Evolutionary conservation across 2,113 vertebrate genomes (phyloP).

Genomic region (Caloenas nicobarica): DNA sequence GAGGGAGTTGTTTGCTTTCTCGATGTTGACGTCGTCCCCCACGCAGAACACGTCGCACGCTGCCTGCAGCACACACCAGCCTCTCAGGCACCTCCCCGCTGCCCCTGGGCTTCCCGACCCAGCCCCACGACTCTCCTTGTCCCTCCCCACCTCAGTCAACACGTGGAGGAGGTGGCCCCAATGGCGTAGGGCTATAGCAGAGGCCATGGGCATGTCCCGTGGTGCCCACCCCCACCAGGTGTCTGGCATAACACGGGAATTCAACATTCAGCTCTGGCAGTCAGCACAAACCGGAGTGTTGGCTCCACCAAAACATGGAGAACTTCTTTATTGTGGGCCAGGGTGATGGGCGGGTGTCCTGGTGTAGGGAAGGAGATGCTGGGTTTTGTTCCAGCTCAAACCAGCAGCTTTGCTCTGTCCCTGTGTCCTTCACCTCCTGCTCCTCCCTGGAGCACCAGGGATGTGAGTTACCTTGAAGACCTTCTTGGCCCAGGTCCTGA

Average conservation of each 20-base stretch:
- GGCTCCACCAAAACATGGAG: background rate
- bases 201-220: rapidly evolving
- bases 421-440: background rate
- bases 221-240: background rate
- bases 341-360: rapidly evolving
- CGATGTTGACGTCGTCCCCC: conserved; percentile 96
- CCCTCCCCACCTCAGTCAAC: background rate
- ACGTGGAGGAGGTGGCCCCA: too few relatives aligned
- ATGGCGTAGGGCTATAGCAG: rapidly evolving
- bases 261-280: rapidly evolving
- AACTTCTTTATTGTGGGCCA: background rate
- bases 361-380: background rate
- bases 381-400: background rate
- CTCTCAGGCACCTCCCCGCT: background rate
- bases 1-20: conserved; percentile 95
- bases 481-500: conserved; percentile 98
- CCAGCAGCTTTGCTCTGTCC: background rate
- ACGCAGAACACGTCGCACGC: conserved; percentile 98
- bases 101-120: rapidly evolving
- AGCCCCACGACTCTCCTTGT: rapidly evolving
- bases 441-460: background rate
- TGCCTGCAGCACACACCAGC: conserved; percentile 76
- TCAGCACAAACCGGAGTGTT: rapidly evolving
- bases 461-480: conserved; percentile 89
- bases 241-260: rapidly evolving